A percentile compares a stretch with the other conserved stretches of the same genome.
Conservation (phyloP, 2,888 invertebrate genomes). For the Pantelozetes paolii region DNA sequence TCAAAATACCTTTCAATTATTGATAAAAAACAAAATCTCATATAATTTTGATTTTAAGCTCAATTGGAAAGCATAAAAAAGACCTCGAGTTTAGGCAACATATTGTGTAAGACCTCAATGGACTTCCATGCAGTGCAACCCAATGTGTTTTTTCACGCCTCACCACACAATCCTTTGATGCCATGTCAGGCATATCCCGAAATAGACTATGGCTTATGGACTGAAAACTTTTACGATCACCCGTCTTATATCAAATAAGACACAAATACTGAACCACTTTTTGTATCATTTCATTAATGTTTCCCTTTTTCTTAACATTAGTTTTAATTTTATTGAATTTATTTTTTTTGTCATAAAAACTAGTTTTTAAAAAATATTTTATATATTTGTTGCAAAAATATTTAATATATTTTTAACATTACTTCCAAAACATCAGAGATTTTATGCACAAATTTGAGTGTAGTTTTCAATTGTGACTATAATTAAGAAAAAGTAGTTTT, state of each 20-base stretch:
- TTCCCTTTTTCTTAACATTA: not conserved
- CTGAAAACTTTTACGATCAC: constrained; percentile 15
- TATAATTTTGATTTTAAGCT: not conserved
- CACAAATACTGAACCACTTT: not conserved
- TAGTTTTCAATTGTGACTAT: too few species aligned
- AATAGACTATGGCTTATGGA: constrained; percentile 37
- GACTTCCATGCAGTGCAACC: constrained; percentile 26
- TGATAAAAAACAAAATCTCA: not conserved
- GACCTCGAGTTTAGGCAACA: not conserved
- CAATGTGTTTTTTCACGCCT: constrained; percentile 32
- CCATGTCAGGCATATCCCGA: constrained; percentile 35
- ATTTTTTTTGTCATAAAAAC: not conserved
- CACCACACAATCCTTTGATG: constrained; percentile 27
- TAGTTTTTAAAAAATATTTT: too few species aligned
- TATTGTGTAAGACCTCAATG: constrained; percentile 23
- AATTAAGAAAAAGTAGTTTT: too few species aligned
- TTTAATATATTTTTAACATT: too few species aligned
- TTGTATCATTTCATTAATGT: not conserved
- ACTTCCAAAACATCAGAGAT: too few species aligned
- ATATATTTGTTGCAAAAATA: too few species aligned
- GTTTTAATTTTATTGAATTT: not conserved
- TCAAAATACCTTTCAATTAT: not conserved
- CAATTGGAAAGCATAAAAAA: constrained; percentile 37
- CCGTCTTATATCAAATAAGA: not conserved
- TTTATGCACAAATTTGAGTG: too few species aligned